A percentile compares a stretch with the other conserved stretches of the same genome.
Conservation (phyloP, 2,113 vertebrate species). For the Brachionichthys hirsutus region DNA sequence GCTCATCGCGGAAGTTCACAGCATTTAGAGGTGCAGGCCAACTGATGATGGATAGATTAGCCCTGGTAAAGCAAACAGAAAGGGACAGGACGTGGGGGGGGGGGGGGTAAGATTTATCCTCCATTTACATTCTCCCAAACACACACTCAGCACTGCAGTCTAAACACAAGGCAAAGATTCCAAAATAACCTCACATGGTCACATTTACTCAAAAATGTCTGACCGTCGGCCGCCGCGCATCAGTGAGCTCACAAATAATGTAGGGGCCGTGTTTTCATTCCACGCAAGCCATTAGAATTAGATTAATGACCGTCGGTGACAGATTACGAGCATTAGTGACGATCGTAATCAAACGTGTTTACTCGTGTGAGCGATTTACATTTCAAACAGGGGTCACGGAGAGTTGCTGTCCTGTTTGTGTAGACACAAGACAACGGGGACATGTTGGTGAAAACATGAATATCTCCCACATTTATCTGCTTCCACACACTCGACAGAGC, state of each 20-base stretch:
- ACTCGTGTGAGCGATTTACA: constrained; percentile 34
- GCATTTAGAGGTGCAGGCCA: constrained; percentile 1
- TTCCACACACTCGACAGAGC: constrained; percentile 34
- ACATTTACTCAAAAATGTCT: constrained; percentile 12
- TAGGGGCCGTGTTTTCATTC: too few relatives aligned
- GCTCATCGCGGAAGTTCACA: constrained; percentile 44
- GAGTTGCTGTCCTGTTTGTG: constrained; percentile 20
- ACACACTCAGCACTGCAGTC: constrained; percentile 42
- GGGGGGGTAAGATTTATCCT: constrained; percentile 55
- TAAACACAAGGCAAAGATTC: constrained; percentile 48
- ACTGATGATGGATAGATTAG: constrained; percentile 22
- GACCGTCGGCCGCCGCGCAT: not conserved
- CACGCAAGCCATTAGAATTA: not conserved
- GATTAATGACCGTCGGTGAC: constrained; percentile 4
- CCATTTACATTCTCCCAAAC: constrained; percentile 62
- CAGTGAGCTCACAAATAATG: too few relatives aligned
- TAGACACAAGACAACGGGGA: constrained; percentile 24
- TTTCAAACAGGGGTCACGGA: constrained; percentile 22
- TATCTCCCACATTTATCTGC: constrained; percentile 56
- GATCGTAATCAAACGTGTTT: constrained; percentile 32
- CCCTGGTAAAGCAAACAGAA: constrained; percentile 21
- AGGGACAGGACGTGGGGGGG: not conserved
- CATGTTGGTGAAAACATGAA: constrained; percentile 31
- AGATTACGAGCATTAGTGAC: constrained; percentile 4
- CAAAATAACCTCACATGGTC: constrained; percentile 43